Percentiles rank a stretch among this genome's conserved stretches.
Evolutionary conservation across 2,888 invertebrate species (phyloP).

Genomic region (Acronicta leporina): DNA sequence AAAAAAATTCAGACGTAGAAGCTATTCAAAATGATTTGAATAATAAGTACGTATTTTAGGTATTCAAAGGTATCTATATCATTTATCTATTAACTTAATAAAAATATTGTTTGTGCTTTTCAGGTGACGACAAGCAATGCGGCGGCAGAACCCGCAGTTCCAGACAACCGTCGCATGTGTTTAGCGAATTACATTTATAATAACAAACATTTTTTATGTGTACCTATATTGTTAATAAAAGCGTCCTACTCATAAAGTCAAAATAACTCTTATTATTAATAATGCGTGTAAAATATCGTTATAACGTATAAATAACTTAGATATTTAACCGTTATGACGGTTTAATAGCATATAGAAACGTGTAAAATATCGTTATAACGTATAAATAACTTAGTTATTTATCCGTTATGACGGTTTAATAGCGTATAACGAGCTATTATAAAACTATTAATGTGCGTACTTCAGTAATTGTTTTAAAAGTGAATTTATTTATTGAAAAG

Average conservation of each 20-base stretch:
- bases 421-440: slow-evolving; percentile 35
- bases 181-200: slow-evolving; percentile 59
- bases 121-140: slow-evolving; percentile 85
- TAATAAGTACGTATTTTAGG: no score
- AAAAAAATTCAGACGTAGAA: no score
- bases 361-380: slow-evolving; percentile 34
- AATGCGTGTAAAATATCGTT: slow-evolving; percentile 37
- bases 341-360: slow-evolving; percentile 28
- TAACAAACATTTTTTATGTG: slow-evolving; percentile 38
- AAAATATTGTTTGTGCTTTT: slow-evolving; percentile 50
- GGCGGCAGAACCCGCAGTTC: slow-evolving; percentile 83
- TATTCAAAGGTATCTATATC: no score
- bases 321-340: slow-evolving; percentile 39
- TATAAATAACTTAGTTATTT: slow-evolving; percentile 49
- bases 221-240: slow-evolving; percentile 47
- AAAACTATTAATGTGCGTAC: slow-evolving; percentile 41
- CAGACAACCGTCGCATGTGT: slow-evolving; percentile 85
- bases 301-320: slow-evolving; percentile 46
- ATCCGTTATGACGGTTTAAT: slow-evolving; percentile 31
- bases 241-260: slow-evolving; percentile 45
- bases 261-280: slow-evolving; percentile 23
- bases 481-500: slow-evolving; percentile 71
- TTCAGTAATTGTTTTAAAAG: slow-evolving; percentile 54
- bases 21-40: no score
- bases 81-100: no score